Conservation (phyloP, 1,140 invertebrate species). For the Hetaerina americana region DNA sequence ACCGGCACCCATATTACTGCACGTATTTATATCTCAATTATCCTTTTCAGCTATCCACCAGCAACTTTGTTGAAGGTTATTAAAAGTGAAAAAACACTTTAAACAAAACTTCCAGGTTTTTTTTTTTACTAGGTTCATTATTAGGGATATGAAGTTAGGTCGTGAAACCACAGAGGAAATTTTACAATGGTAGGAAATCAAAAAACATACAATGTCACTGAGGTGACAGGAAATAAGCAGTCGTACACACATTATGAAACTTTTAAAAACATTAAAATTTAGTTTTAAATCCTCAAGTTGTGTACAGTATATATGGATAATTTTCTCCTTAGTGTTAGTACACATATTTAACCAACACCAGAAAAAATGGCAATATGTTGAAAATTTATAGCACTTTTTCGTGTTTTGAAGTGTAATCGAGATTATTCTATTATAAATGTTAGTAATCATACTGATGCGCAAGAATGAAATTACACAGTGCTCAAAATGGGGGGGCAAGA, state of each 20-base stretch:
- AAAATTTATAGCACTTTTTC: background rate
- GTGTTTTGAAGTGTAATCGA: background rate
- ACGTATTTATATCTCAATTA: too few relatives aligned
- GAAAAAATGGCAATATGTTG: background rate
- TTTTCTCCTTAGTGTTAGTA: background rate
- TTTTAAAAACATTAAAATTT: slow-evolving; percentile 1
- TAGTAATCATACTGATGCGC: background rate
- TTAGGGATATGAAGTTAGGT: background rate
- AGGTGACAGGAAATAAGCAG: background rate
- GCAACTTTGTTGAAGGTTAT: background rate
- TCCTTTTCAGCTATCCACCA: too few relatives aligned
- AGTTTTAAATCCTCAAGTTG: background rate
- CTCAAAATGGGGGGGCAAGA: background rate
- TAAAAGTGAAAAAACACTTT: background rate
- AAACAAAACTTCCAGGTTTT: background rate
- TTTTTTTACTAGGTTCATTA: background rate
- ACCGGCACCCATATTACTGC: too few relatives aligned
- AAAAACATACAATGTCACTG: background rate
- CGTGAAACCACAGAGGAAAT: background rate
- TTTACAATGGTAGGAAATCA: background rate
- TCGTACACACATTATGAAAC: background rate
- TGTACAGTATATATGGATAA: background rate
- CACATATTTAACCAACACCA: background rate
- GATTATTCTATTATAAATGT: background rate
- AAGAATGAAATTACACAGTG: background rate